A percentile compares a stretch with the other conserved stretches of the same genome.
phyloP scores from a whole-genome alignment of 2,113 vertebrate species.

The Chaetorhynchus papuensis region DNA sequence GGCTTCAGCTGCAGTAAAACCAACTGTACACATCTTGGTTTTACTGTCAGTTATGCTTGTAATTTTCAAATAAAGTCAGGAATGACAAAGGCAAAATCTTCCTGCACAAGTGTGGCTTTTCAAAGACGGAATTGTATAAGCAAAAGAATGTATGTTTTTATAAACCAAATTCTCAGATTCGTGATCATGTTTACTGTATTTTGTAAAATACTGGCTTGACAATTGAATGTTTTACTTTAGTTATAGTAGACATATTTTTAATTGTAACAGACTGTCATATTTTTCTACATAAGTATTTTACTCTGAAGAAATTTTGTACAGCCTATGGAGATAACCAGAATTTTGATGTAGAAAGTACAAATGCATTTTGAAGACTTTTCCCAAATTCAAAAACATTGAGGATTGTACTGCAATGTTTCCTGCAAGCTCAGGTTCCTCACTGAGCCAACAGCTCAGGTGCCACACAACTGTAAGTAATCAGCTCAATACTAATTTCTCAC shows the following conservation, averaged over 20 bases:
- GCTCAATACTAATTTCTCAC: background rate
- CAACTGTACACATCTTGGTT: conserved; percentile 12
- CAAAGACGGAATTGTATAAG: background rate
- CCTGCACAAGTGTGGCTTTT: background rate
- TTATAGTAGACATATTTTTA: background rate
- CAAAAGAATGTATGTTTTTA: background rate
- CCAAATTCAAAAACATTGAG: background rate
- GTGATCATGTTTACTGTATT: background rate
- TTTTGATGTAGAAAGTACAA: background rate
- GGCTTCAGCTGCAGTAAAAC: conserved; percentile 53
- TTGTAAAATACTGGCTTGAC: background rate
- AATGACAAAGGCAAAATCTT: background rate
- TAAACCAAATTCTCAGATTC: background rate
- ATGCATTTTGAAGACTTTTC: background rate
- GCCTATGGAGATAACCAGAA: background rate
- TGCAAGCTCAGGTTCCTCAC: background rate
- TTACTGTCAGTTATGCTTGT: background rate
- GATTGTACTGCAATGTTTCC: background rate
- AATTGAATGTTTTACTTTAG: background rate
- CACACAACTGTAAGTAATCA: background rate
- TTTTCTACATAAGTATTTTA: background rate
- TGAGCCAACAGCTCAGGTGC: background rate
- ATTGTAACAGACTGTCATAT: background rate
- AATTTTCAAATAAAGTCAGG: conserved; percentile 39
- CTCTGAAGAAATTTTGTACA: background rate